Conservation (phyloP, 1,140 invertebrate species). For the Scaptodrosophila lebanonensis region DNA sequence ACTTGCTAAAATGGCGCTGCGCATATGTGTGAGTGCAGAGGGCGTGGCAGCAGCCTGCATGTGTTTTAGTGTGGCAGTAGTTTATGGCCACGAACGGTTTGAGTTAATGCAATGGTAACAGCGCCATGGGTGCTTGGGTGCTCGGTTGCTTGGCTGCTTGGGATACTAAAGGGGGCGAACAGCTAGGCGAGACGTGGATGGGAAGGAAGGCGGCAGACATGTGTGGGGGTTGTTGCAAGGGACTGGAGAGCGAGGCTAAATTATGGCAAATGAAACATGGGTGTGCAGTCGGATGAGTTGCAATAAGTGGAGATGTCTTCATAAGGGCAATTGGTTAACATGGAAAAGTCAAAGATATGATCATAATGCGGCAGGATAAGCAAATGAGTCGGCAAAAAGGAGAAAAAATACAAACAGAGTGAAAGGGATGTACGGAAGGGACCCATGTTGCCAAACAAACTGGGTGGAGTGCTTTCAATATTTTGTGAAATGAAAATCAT, state of each 20-base stretch:
- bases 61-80: conserved; percentile 46
- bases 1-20: conserved; percentile 51
- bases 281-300: conserved; percentile 37
- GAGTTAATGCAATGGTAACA: conserved; percentile 59
- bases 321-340: conserved; percentile 52
- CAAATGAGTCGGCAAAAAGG: conserved; percentile 40
- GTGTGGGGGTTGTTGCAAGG: too few species aligned
- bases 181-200: too few species aligned
- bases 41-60: conserved; percentile 7
- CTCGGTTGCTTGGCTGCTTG: too few species aligned
- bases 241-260: conserved; percentile 1
- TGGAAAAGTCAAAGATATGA: conserved; percentile 11
- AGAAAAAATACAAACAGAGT: neutral
- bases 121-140: conserved; percentile 16
- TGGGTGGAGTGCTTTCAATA: too few species aligned
- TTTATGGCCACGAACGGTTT: conserved; percentile 42
- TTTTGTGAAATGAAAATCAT: too few species aligned
- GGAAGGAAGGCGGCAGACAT: too few species aligned
- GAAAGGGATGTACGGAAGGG: too few species aligned
- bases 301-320: conserved; percentile 35
- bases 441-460: too few species aligned
- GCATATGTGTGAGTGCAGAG: conserved; percentile 19
- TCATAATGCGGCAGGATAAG: too few species aligned
- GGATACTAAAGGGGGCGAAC: too few species aligned
- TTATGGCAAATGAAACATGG: too few species aligned